Percentiles rank a stretch among this genome's conserved stretches.
Evolutionary conservation across 2,113 vertebrate genomes (phyloP).

Genomic region (Jacana jacana): DNA sequence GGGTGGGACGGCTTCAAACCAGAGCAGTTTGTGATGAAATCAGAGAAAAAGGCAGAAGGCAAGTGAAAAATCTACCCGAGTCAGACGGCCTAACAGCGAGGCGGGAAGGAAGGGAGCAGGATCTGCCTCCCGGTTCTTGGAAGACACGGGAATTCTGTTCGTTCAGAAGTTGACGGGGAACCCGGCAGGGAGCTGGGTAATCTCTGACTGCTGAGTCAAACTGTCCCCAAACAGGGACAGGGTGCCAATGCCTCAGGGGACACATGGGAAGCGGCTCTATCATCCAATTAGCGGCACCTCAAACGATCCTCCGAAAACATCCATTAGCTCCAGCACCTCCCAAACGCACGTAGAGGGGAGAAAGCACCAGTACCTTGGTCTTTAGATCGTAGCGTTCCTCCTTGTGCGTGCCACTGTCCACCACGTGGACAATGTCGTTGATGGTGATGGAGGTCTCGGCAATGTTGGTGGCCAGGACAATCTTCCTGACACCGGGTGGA

Average conservation of each 20-base stretch:
- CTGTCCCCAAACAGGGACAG: not conserved
- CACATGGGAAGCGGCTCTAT: not conserved
- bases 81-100: not conserved
- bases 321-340: not conserved
- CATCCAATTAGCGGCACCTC: not conserved
- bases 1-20: not conserved
- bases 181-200: not conserved
- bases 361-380: conserved; percentile 81
- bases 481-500: conserved; percentile 83
- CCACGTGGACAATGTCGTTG: conserved; percentile 94
- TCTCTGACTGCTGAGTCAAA: not conserved
- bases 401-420: conserved; percentile 91
- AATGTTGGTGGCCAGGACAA: conserved; percentile 93
- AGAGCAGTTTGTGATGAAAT: not conserved
- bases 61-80: not conserved
- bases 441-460: conserved; percentile 97
- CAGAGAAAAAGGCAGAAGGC: not conserved
- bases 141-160: not conserved
- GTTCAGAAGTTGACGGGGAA: not conserved
- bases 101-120: not conserved
- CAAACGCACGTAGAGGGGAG: rapidly evolving
- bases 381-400: conserved; percentile 91
- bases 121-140: not conserved
- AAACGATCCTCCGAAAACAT: rapidly evolving
- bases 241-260: rapidly evolving